A percentile compares a stretch with the other conserved stretches of the same genome.
These are phyloP conservation scores for Euura lappo DNA, from an alignment of 1,140 invertebrate species.

Conservation along the genomic window DNA sequence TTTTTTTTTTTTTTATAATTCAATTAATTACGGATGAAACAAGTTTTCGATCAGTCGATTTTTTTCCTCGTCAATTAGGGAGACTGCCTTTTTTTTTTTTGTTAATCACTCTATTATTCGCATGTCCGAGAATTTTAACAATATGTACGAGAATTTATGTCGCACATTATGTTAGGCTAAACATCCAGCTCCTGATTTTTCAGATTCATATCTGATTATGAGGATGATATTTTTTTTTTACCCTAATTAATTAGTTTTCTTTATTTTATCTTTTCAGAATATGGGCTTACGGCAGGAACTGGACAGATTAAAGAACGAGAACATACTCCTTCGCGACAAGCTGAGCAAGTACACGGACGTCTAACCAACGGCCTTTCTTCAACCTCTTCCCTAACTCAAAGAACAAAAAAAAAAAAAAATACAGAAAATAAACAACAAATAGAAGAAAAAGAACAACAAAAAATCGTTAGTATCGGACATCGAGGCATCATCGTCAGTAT, in stretches of 20 bases:
- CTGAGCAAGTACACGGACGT: conserved; percentile 85
- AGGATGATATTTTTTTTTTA: neutral
- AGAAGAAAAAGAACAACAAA: too few relatives aligned
- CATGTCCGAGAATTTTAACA: too few relatives aligned
- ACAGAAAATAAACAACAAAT: neutral
- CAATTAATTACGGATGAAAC: too few relatives aligned
- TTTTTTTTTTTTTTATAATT: too few relatives aligned
- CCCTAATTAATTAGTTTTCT: neutral
- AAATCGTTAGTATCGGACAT: too few relatives aligned
- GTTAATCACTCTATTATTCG: too few relatives aligned
- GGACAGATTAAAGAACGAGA: conserved; percentile 90
- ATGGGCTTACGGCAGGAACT: conserved; percentile 84
- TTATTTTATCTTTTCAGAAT: conserved; percentile 67
- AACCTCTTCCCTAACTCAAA: conserved; percentile 9
- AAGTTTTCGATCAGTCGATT: too few relatives aligned
- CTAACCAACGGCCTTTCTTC: conserved; percentile 59
- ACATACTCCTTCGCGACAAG: conserved; percentile 84
- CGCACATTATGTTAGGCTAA: neutral
- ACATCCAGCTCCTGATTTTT: conserved; percentile 17
- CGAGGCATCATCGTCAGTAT: too few relatives aligned
- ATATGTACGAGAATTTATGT: neutral
- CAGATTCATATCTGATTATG: neutral
- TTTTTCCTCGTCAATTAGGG: too few relatives aligned
- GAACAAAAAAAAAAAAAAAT: conserved; percentile 10
- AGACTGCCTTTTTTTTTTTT: too few relatives aligned